Conservation (phyloP, 2,797 vertebrate genomes). For the Uromys caudimaculatus region DNA sequence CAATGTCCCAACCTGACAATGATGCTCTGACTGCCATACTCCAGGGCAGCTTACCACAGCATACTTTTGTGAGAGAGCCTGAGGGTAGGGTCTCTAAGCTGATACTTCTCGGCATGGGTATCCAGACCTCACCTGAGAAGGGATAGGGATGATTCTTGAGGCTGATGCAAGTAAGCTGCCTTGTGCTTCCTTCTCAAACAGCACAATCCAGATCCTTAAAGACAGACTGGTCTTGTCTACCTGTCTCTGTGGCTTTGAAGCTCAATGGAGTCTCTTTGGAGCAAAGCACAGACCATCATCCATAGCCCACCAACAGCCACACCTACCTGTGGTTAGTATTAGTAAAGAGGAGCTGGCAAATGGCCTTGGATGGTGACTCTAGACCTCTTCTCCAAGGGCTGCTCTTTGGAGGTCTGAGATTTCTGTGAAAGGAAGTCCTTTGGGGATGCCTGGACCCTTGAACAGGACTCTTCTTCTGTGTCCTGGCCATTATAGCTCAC, state of each 20-base stretch:
- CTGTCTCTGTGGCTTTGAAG: rapidly evolving
- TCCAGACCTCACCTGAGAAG: background rate
- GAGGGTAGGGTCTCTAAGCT: background rate
- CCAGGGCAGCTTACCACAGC: rapidly evolving
- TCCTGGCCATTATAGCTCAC: background rate
- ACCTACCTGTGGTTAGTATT: rapidly evolving
- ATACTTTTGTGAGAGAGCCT: background rate
- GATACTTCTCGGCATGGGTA: rapidly evolving
- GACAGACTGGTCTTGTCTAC: rapidly evolving
- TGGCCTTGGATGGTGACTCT: rapidly evolving
- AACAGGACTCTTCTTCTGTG: rapidly evolving
- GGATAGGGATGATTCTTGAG: rapidly evolving
- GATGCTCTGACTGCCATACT: background rate
- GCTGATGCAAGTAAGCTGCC: background rate
- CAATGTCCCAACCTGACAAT: background rate
- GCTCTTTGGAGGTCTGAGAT: rapidly evolving
- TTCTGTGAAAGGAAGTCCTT: no score
- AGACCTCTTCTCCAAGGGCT: no score
- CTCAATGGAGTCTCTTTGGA: rapidly evolving
- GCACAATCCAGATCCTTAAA: rapidly evolving
- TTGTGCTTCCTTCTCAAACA: rapidly evolving
- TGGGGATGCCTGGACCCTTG: background rate
- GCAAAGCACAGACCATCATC: rapidly evolving
- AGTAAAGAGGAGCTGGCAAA: rapidly evolving
- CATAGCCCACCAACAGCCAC: rapidly evolving